phyloP scores from a whole-genome alignment of 2,113 vertebrate genomes.

The Rhineura floridana region DNA sequence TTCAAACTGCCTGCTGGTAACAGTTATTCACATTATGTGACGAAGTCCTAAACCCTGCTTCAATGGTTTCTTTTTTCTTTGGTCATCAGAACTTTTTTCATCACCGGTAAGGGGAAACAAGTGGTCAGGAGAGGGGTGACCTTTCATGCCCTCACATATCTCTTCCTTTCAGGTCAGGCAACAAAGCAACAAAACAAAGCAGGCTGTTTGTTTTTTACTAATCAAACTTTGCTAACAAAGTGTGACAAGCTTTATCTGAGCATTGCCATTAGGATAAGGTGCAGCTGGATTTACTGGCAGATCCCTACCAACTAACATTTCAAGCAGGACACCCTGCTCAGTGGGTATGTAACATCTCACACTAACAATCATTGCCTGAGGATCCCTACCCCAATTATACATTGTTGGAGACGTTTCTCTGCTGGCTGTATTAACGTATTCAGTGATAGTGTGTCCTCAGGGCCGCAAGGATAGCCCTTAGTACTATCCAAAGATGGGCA shows the following conservation, averaged over 20 bases:
- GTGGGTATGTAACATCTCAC: background rate
- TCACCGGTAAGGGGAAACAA: slow-evolving; percentile 59
- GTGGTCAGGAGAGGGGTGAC: slow-evolving; percentile 55
- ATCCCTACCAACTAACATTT: slow-evolving; percentile 15
- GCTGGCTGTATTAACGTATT: background rate
- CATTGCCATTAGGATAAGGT: slow-evolving; percentile 49
- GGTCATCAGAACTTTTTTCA: slow-evolving; percentile 59
- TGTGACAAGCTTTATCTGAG: slow-evolving; percentile 51
- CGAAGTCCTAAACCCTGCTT: slow-evolving; percentile 49
- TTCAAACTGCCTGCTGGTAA: slow-evolving; percentile 53
- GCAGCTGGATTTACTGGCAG: slow-evolving; percentile 12
- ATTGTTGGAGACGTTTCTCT: background rate
- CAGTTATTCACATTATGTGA: slow-evolving; percentile 48
- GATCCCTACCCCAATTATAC: background rate
- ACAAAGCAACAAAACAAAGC: slow-evolving; percentile 36
- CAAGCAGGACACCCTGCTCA: background rate
- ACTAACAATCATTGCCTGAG: background rate
- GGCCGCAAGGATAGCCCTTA: no score
- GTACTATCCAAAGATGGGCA: no score
- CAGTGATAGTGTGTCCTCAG: background rate
- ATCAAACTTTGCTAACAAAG: slow-evolving; percentile 62
- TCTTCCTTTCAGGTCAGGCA: slow-evolving; percentile 43
- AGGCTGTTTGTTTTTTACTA: slow-evolving; percentile 61
- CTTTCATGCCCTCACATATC: slow-evolving; percentile 33
- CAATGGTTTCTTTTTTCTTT: slow-evolving; percentile 44